phyloP scores from a whole-genome alignment of 2,888 invertebrate species.

The Syrphus vitripennis region DNA sequence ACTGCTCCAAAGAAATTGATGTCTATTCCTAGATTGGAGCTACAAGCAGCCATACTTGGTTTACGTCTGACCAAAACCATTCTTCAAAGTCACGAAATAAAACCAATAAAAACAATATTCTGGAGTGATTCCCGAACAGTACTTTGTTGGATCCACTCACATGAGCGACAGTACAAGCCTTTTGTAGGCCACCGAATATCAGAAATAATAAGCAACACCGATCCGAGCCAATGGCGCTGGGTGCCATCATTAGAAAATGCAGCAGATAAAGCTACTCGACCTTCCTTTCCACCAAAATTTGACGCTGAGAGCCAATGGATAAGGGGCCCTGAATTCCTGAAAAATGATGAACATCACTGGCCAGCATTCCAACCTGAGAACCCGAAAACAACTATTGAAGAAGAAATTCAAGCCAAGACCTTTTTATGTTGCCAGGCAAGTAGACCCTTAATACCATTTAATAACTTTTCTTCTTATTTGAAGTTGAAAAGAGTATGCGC shows the following conservation, averaged over 20 bases:
- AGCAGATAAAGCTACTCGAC: neutral
- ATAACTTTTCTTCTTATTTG: neutral
- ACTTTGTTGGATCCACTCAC: neutral
- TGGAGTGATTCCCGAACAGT: neutral
- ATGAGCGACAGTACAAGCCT: neutral
- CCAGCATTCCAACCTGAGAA: neutral
- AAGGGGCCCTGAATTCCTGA: neutral
- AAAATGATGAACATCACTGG: neutral
- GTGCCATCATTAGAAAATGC: neutral
- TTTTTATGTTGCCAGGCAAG: neutral
- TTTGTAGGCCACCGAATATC: neutral
- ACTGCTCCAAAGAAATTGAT: constrained; percentile 11
- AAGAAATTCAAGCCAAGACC: neutral
- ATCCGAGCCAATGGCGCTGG: neutral
- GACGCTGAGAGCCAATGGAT: neutral
- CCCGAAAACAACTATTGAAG: neutral
- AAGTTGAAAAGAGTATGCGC: neutral
- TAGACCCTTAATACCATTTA: neutral
- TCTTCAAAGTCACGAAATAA: neutral
- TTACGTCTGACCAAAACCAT: neutral
- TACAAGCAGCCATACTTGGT: neutral
- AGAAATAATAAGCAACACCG: neutral
- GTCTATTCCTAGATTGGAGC: constrained; percentile 14
- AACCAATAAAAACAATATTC: neutral
- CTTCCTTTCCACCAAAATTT: neutral